Evolutionary conservation across 2,113 vertebrate species (phyloP).

Genomic region (Notothenia rossii): DNA sequence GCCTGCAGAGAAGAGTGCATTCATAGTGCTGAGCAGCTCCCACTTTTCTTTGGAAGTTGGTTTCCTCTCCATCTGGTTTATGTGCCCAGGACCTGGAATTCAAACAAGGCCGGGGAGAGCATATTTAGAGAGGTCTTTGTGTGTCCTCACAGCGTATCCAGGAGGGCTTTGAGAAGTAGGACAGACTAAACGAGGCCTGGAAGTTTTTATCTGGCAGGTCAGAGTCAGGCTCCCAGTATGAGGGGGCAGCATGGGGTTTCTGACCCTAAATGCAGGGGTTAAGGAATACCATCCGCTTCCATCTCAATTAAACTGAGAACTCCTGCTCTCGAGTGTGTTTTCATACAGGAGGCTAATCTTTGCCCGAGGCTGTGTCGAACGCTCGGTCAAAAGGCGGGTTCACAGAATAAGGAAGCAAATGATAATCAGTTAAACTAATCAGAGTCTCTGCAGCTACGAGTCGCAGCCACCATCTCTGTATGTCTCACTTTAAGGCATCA

Average conservation of each 20-base stretch:
- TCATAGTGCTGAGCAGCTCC: slow-evolving; percentile 12
- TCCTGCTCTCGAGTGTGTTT: slow-evolving; percentile 32
- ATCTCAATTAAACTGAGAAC: slow-evolving; percentile 47
- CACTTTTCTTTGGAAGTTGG: slow-evolving; percentile 37
- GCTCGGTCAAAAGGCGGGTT: slow-evolving; percentile 55
- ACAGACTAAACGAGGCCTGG: slow-evolving; percentile 47
- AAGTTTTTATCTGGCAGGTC: slow-evolving; percentile 67
- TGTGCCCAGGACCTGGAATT: slow-evolving; percentile 50
- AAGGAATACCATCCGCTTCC: slow-evolving; percentile 72
- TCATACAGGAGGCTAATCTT: slow-evolving; percentile 51
- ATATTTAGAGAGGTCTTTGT: slow-evolving; percentile 52
- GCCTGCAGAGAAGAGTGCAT: slow-evolving; percentile 4
- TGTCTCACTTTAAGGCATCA: slow-evolving; percentile 12
- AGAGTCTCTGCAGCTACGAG: slow-evolving; percentile 19
- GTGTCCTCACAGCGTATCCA: slow-evolving; percentile 42
- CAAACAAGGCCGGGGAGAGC: slow-evolving; percentile 54
- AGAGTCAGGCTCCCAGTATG: slow-evolving; percentile 41
- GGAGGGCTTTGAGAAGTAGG: slow-evolving; percentile 56
- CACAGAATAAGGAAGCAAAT: slow-evolving; percentile 46
- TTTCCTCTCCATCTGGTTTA: slow-evolving; percentile 57
- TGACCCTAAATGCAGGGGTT: slow-evolving; percentile 63
- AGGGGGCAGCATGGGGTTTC: slow-evolving; percentile 59
- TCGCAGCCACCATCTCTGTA: background rate
- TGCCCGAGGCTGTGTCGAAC: slow-evolving; percentile 48
- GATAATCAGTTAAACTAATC: slow-evolving; percentile 65